phyloP scores from a whole-genome alignment of 2,888 invertebrate genomes.

The Lamproptera curius region DNA sequence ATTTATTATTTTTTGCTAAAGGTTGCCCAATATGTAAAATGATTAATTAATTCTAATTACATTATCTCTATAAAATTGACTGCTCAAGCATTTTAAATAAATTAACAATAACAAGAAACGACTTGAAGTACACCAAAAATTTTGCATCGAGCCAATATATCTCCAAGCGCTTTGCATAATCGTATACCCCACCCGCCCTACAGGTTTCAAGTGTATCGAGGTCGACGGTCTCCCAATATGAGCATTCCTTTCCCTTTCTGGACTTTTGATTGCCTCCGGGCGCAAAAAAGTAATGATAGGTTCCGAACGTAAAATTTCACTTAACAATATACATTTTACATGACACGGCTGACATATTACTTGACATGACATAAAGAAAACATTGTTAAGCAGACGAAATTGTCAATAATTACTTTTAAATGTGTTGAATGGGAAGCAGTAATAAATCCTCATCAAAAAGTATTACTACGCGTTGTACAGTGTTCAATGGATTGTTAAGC shows the following conservation, averaged over 20 bases:
- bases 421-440: slow-evolving; percentile 49
- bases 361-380: slow-evolving; percentile 37
- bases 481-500: slow-evolving; percentile 50
- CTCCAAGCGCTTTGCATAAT: slow-evolving; percentile 14
- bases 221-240: slow-evolving; percentile 49
- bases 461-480: slow-evolving; percentile 51
- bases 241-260: slow-evolving; percentile 48
- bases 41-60: no score
- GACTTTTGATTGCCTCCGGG: slow-evolving; percentile 46
- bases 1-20: no score
- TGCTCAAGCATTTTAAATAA: not conserved
- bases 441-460: slow-evolving; percentile 53
- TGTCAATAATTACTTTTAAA: slow-evolving; percentile 34
- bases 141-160: slow-evolving; percentile 17
- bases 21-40: no score
- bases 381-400: not conserved
- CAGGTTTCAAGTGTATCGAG: slow-evolving; percentile 36
- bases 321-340: slow-evolving; percentile 40
- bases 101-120: not conserved
- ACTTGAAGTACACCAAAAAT: not conserved
- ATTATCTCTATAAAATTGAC: no score
- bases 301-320: slow-evolving; percentile 42
- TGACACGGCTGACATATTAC: slow-evolving; percentile 39
- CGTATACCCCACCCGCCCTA: slow-evolving; percentile 25
- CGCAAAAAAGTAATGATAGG: slow-evolving; percentile 46